Percentiles rank a stretch among this genome's conserved stretches.
Evolutionary conservation across 1,140 invertebrate species (phyloP).

Genomic region (Sycophaga agraensis): DNA sequence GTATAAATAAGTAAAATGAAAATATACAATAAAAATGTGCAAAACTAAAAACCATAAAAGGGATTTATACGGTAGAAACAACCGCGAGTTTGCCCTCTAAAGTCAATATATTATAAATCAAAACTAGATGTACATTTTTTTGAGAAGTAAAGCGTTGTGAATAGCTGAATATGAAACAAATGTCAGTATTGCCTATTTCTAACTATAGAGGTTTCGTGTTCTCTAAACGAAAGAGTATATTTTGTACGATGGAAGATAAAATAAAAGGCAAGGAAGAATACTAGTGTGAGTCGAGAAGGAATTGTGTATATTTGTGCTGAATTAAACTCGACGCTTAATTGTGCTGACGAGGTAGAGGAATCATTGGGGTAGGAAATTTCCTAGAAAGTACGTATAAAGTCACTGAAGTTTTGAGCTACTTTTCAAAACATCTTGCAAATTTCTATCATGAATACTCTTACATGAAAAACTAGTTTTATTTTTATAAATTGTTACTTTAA

Average conservation of each 20-base stretch:
- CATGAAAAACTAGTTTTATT: too few relatives aligned
- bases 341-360: conserved; percentile 1
- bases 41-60: too few relatives aligned
- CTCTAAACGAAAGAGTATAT: conserved; percentile 16
- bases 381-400: too few relatives aligned
- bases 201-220: conserved; percentile 1
- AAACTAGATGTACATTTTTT: conserved; percentile 17
- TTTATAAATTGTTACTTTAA: too few relatives aligned
- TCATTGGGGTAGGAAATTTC: not conserved
- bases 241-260: conserved; percentile 8
- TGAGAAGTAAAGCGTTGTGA: conserved; percentile 12
- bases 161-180: conserved; percentile 6
- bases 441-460: too few relatives aligned
- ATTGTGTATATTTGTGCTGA: conserved; percentile 1
- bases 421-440: too few relatives aligned
- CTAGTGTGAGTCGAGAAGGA: not conserved
- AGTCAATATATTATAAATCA: conserved; percentile 23
- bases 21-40: too few relatives aligned
- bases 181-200: conserved; percentile 17
- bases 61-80: too few relatives aligned
- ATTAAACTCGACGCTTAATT: not conserved
- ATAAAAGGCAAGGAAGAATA: not conserved
- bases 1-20: too few relatives aligned
- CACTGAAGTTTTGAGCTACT: too few relatives aligned
- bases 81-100: not conserved